Base-by-base conservation (phyloP, 2,113 vertebrate genomes). In the Megaleporinus macrocephalus region DNA sequence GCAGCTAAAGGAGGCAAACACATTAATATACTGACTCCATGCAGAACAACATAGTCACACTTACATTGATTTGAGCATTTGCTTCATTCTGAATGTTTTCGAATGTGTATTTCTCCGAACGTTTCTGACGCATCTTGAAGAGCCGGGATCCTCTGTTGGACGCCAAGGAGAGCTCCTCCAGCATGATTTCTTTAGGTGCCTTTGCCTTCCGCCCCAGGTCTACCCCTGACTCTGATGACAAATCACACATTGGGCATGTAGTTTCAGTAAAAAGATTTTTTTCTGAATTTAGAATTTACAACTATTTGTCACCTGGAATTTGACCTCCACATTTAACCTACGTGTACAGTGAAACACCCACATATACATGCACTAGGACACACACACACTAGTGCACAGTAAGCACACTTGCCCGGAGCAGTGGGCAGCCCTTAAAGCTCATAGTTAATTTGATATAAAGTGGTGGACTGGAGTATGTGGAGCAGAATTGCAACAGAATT, bases 91-190 rank as follows among this genome's bases (percentile, higher is more conserved):
- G 95, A 82, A 95, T 89, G 53, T 91, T 98, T 88, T 99, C 97
- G 27, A 95, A 98, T 0, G 98, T 99, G 85, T 96, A 99, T 88
- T 98, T 99, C 89, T 99, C 98, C 0, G 96, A 97, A 87, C 98
- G 96, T 83, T 92, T 93, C 93, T 99, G 97, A 16, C 98, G 95
- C 92, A 95, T 96, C 93, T 98, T 98, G 90, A 99, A 99, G 36
- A 99, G 95, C 30, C 96, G 93, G 79, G 98, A 96, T 0, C 98
- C 98, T 62, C 97, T 95, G 89, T 99, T 99, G 83, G 95, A 94
- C 75, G 95, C 90, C 0, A 96, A 92, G 0, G 97, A 98, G 55
- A 99, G 83, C 83, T 99, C 98, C 69, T 99, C 98, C 86, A 99
- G 90, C 98, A 99, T 99, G 90, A 99, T 98, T 80, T 99, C 98